Evolutionary conservation across 1,140 invertebrate genomes (phyloP).

Genomic region (Psix sp.): DNA sequence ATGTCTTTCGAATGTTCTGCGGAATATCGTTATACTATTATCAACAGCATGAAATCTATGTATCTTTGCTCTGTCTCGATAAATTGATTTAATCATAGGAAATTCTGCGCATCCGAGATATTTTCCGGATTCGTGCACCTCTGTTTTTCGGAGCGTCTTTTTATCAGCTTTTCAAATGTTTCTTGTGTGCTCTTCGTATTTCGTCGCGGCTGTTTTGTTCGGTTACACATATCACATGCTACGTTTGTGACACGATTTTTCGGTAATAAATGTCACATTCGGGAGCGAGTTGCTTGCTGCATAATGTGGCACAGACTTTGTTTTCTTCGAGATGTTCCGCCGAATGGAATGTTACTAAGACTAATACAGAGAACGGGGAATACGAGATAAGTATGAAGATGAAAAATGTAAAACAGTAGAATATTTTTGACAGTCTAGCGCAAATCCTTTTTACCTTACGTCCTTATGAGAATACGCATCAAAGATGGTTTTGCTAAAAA

Average conservation of each 20-base stretch:
- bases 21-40: not conserved
- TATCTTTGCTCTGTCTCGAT: not conserved
- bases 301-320: slow-evolving; percentile 3
- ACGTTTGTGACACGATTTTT: slow-evolving; percentile 16
- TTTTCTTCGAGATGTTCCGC: slow-evolving; percentile 6
- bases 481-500: no score
- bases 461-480: no score
- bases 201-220: slow-evolving; percentile 5
- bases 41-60: not conserved
- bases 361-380: slow-evolving; percentile 15
- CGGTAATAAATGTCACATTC: slow-evolving; percentile 32
- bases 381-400: slow-evolving; percentile 2
- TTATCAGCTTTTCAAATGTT: not conserved
- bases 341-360: slow-evolving; percentile 11
- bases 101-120: not conserved
- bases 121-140: not conserved
- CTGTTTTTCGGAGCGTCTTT: not conserved
- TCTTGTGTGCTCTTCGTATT: not conserved
- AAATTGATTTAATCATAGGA: slow-evolving; percentile 4
- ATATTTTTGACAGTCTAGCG: no score
- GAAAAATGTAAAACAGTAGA: no score
- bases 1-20: slow-evolving; percentile 1
- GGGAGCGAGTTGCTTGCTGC: slow-evolving; percentile 27
- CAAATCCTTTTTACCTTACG: no score
- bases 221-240: slow-evolving; percentile 19